Conservation (phyloP, 2,797 vertebrate species). For the Neostethus bicornis region DNA sequence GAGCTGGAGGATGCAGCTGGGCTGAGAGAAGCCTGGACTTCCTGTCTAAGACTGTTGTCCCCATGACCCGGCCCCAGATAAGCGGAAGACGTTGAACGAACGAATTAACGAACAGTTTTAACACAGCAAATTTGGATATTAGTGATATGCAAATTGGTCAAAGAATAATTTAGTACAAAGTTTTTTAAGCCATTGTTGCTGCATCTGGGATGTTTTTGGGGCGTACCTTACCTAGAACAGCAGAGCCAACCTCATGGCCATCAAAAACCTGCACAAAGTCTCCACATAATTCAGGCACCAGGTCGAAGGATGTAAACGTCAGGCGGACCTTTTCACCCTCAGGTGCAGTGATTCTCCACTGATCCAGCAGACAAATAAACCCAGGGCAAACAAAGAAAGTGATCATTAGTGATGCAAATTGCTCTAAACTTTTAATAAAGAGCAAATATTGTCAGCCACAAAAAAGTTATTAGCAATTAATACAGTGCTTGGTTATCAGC, state of each 20-base stretch:
- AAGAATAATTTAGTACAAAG: background rate
- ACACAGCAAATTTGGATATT: no score
- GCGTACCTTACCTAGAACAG: conserved; percentile 56
- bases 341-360: conserved; percentile 82
- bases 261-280: conserved; percentile 81
- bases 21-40: no score
- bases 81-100: no score
- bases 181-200: background rate
- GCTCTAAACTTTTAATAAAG: background rate
- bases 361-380: conserved; percentile 29
- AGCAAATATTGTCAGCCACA: background rate
- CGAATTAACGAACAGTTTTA: no score
- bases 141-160: background rate
- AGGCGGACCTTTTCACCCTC: conserved; percentile 69
- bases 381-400: background rate
- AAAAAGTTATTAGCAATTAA: background rate
- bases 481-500: background rate
- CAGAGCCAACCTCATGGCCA: conserved; percentile 55
- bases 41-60: no score
- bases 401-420: background rate
- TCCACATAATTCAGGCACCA: conserved; percentile 75
- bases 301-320: conserved; percentile 78
- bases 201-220: background rate
- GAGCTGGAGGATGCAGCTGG: no score
- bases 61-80: no score